These are phyloP conservation scores for Oligia fasciuncula DNA, from an alignment of 2,888 invertebrate genomes.

Conservation along the genomic window DNA sequence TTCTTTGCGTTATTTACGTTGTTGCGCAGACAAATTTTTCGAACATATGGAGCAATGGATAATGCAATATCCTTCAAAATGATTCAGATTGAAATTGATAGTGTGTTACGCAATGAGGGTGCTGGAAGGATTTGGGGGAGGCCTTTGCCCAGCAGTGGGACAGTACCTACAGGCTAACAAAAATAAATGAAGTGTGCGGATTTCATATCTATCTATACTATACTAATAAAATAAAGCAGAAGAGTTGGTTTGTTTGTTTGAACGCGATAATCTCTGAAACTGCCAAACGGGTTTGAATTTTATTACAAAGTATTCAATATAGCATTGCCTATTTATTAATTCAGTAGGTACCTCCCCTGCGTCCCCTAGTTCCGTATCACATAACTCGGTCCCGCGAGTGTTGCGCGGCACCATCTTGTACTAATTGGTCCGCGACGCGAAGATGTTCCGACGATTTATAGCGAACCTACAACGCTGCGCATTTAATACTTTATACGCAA, in stretches of 20 bases:
- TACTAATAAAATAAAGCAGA: neutral
- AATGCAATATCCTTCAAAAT: too few species aligned
- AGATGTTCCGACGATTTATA: conserved; percentile 88
- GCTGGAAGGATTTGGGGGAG: too few species aligned
- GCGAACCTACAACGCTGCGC: conserved; percentile 77
- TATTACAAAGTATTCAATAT: neutral
- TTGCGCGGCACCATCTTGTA: conserved; percentile 87
- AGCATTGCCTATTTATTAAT: neutral
- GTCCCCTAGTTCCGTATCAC: conserved; percentile 60
- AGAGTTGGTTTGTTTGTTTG: neutral
- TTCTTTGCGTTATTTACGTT: too few species aligned
- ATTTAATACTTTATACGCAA: conserved; percentile 62
- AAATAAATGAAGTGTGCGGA: neutral
- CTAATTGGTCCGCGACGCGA: conserved; percentile 88
- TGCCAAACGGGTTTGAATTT: too few species aligned
- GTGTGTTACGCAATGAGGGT: too few species aligned
- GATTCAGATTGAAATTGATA: too few species aligned
- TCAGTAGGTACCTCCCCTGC: neutral
- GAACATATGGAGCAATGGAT: too few species aligned
- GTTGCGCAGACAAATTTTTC: too few species aligned
- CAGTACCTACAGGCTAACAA: too few species aligned
- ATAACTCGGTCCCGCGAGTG: conserved; percentile 72
- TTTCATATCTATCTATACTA: neutral
- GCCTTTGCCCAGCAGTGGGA: too few species aligned
- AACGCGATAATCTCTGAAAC: neutral